A percentile compares a stretch with the other conserved stretches of the same genome.
Evolutionary conservation across 2,888 invertebrate species (phyloP).

Genomic region (Camponotus fellah): DNA sequence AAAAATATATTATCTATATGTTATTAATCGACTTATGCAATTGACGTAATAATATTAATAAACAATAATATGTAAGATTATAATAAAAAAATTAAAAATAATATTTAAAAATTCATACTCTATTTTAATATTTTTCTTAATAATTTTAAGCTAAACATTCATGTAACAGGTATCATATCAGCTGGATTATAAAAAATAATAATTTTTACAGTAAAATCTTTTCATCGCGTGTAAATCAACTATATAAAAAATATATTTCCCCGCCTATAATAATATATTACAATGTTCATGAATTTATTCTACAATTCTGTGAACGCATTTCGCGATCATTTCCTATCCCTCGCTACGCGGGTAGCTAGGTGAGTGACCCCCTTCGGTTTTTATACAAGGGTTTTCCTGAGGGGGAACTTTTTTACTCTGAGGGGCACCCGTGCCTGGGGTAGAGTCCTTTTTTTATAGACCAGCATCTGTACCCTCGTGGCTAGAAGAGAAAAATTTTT

Average conservation of each 20-base stretch:
- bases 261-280: slow-evolving; percentile 9
- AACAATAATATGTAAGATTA: neutral
- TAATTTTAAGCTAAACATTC: slow-evolving; percentile 4
- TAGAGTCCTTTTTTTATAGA: slow-evolving; percentile 82
- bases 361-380: slow-evolving; percentile 84
- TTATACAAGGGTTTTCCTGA: slow-evolving; percentile 84
- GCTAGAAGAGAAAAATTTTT: slow-evolving; percentile 83
- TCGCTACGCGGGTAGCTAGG: slow-evolving; percentile 79
- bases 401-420: slow-evolving; percentile 80
- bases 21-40: neutral
- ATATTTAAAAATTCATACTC: neutral
- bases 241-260: slow-evolving; percentile 6
- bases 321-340: slow-evolving; percentile 69
- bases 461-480: slow-evolving; percentile 84
- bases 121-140: neutral
- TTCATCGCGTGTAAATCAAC: neutral
- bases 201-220: neutral
- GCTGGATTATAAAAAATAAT: neutral
- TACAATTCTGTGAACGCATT: slow-evolving; percentile 35
- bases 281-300: slow-evolving; percentile 42
- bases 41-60: neutral
- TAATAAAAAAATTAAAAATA: neutral
- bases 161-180: neutral
- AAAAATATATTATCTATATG: neutral
- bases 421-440: slow-evolving; percentile 82